phyloP scores from a whole-genome alignment of 1,140 invertebrate genomes.

The Heliconius hermathena region DNA sequence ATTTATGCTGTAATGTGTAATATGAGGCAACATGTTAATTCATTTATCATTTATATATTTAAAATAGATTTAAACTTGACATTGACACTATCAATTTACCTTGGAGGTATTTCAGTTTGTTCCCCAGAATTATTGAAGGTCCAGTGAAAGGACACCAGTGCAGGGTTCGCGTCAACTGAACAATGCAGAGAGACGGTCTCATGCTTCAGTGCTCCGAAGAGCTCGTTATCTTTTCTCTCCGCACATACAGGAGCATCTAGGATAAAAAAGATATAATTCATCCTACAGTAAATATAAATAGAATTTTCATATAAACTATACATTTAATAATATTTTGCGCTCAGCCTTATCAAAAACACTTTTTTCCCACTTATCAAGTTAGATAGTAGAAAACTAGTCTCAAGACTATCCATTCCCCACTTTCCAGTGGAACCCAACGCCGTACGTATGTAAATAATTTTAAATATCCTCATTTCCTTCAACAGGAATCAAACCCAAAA shows the following conservation, averaged over 20 bases:
- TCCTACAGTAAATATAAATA: background rate
- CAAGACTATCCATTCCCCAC: no score
- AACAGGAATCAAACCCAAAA: background rate
- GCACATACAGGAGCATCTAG: constrained; percentile 92
- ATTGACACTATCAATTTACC: constrained; percentile 49
- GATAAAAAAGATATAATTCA: constrained; percentile 19
- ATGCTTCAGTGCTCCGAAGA: constrained; percentile 91
- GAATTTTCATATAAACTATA: no score
- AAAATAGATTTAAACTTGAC: no score
- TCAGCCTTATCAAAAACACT: no score
- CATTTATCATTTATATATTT: no score
- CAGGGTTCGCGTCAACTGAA: constrained; percentile 92
- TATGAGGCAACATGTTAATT: no score
- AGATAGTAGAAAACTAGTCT: no score
- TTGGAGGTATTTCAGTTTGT: constrained; percentile 87
- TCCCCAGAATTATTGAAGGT: constrained; percentile 94
- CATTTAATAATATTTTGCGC: no score
- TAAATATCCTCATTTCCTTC: background rate
- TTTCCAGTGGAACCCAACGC: no score
- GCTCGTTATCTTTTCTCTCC: constrained; percentile 86
- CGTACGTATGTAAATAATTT: no score
- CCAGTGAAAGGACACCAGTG: constrained; percentile 91
- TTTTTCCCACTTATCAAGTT: no score
- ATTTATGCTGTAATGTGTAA: no score
- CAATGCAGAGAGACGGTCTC: constrained; percentile 92